phyloP scores from a whole-genome alignment of 2,888 invertebrate species.

The Agrotis segetum region DNA sequence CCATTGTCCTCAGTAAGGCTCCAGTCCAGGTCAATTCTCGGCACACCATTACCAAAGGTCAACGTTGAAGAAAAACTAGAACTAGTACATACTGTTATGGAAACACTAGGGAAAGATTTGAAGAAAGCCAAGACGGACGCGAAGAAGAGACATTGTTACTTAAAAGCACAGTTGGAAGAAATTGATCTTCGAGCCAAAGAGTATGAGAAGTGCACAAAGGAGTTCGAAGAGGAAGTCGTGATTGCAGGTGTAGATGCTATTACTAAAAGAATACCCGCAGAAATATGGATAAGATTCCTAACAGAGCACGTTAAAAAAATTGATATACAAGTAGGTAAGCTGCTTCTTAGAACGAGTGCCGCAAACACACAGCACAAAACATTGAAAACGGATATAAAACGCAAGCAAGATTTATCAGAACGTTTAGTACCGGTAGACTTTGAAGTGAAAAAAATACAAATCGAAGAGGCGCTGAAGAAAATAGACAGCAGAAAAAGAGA shows the following conservation, averaged over 20 bases:
- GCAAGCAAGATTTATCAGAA: conserved; percentile 13
- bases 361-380: conserved; percentile 88
- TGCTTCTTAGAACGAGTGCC: conserved; percentile 90
- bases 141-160: conserved; percentile 77
- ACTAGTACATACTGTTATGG: conserved; percentile 86
- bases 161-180: conserved; percentile 90
- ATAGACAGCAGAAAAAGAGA: conserved; percentile 89
- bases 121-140: conserved; percentile 74
- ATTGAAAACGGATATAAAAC: conserved; percentile 86
- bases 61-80: conserved; percentile 88
- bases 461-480: conserved; percentile 82
- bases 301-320: conserved; percentile 90
- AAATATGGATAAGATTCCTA: conserved; percentile 91
- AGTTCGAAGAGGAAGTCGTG: conserved; percentile 89
- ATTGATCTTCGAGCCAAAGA: conserved; percentile 86
- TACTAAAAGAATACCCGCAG: conserved; percentile 92
- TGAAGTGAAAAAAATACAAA: conserved; percentile 91
- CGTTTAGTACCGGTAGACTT: conserved; percentile 88
- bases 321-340: conserved; percentile 89
- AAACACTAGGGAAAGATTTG: conserved; percentile 77
- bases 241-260: conserved; percentile 89
- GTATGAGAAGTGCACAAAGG: conserved; percentile 82
- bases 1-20: conserved; percentile 69
- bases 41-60: conserved; percentile 82
- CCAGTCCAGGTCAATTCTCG: conserved; percentile 74